Evolutionary conservation across 1,140 invertebrate species (phyloP), one percentile per base, ranked within the genome.

Genomic region (Hetaerina americana): DNA sequence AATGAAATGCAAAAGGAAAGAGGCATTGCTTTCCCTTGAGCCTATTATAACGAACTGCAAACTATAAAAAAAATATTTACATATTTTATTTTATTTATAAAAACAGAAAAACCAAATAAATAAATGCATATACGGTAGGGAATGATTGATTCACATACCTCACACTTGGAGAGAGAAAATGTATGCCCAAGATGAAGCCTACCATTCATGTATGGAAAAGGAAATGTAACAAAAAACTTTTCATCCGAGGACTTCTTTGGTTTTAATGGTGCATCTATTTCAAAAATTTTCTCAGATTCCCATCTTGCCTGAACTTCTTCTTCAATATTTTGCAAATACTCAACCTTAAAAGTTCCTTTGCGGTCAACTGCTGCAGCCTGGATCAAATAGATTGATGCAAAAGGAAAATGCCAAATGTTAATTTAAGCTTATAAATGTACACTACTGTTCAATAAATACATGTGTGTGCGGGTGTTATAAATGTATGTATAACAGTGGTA

Each of bases 201-300:
- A 27, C 98, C 98, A 88, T 99, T 99, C 97, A 99, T 99, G 77
- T 99, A 99, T 0, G 97, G 97, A 85, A 91, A 99, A 3, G 97
- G 97, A 85, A 99, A 99, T 8, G 95, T 98, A 15, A 89, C 91
- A 40, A 98, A 83, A 80, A 92, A 99, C 78, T 99, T 99, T 74
- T 94, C 92, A 78, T 91, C 80, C 18, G 80, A 71, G 27, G 80
- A 83, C 70, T 84, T 85, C 75, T 82, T 83, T 0, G 79, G 77
- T 57, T 73, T 71, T 75, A 73, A 68, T 0, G 92, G 91, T 26
- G 92, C 92, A 85, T 97, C 87, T 18, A 86, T 81, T 83, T 96
- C 91, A 80, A 91, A 92, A 5, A 93, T 85, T 77, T 90, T 91
- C 27, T 89, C 85, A 57, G 82, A 78, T 69, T 91, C 87, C 96